A percentile compares a stretch with the other conserved stretches of the same genome.
Evolutionary conservation across 2,797 vertebrate genomes (phyloP).

Genomic region (Malurus splendens): DNA sequence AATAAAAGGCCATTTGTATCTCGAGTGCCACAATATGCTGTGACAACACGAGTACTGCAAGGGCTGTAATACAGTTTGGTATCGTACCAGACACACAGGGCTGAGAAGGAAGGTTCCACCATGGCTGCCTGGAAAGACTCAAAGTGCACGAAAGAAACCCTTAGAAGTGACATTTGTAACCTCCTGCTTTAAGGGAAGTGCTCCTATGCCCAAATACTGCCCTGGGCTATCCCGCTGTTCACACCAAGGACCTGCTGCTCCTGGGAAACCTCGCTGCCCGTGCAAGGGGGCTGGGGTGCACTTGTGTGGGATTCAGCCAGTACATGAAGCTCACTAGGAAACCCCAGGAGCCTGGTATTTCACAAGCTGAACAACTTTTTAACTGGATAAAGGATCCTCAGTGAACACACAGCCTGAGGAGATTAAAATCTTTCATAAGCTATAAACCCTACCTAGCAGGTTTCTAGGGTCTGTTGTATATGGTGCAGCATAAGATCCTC

Average conservation of each 20-base stretch:
- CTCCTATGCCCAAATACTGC: accelerated
- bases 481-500: not conserved
- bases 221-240: accelerated
- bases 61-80: not conserved
- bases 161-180: not conserved
- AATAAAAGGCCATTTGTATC: constrained; percentile 59
- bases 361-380: not conserved
- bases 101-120: not conserved
- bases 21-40: constrained; percentile 1
- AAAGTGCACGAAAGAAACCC: not conserved
- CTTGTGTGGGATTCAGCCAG: not conserved
- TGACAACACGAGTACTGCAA: not conserved
- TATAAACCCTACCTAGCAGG: not conserved
- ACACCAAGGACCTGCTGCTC: not conserved
- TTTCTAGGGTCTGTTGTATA: not conserved
- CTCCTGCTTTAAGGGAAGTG: not conserved
- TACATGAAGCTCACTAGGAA: not conserved
- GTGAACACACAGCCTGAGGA: not conserved
- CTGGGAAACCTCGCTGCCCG: not conserved
- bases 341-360: not conserved
- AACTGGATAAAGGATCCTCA: not conserved
- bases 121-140: not conserved
- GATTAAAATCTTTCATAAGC: not conserved
- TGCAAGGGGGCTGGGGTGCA: not conserved
- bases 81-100: not conserved